Evolutionary conservation across 2,797 vertebrate genomes (phyloP), one percentile per base, ranked within the genome.

Genomic region (Peromyscus aztecus): DNA sequence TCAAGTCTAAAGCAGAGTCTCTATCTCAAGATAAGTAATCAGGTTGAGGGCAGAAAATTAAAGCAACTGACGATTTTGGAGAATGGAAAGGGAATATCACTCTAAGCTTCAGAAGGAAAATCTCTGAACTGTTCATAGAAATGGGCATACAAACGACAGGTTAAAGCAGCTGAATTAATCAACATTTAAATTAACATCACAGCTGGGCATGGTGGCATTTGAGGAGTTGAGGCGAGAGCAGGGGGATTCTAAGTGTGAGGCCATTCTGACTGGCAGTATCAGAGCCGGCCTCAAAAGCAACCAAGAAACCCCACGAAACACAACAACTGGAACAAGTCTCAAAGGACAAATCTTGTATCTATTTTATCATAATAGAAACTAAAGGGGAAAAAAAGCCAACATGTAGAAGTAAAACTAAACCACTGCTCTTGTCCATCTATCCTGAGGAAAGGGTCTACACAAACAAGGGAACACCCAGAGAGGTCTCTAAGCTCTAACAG

Each of bases 101-200:
- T 71, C 11, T 16, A 80, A 46, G 29, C 55, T 24, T 73, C 55
- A 86, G 46, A 96, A 75, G 40, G 43, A 90, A 81, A 76, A 6
- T 13, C 63, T 76, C 75, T 91, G 16, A 87, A 94, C 75, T 4
- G 5, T 61, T 89, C 63, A 90, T 34, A 90, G 78, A 94, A 71
- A 73, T 67, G 52, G 40, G 61, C 34, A 91, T 52, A 57, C 76
- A 94, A 87, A 91, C 34, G 1, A 92, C 40, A 29, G 31, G 67
- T 59, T 90, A 81, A 43, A 75, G 29, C 43, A 37, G 84, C 9
- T 73, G 40, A 73, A 73, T 49, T 61, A 81, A 55, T 55, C 49
- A 73, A 89, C 40, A 94, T 37, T 49, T 49, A 90, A 90, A 77
- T 14, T 27, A 77, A 69, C 43, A 67, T 12, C 52, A 55, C 29